Evolutionary conservation across 2,888 invertebrate genomes (phyloP), one percentile per base, ranked within the genome.

Genomic region (Noctua pronuba): DNA sequence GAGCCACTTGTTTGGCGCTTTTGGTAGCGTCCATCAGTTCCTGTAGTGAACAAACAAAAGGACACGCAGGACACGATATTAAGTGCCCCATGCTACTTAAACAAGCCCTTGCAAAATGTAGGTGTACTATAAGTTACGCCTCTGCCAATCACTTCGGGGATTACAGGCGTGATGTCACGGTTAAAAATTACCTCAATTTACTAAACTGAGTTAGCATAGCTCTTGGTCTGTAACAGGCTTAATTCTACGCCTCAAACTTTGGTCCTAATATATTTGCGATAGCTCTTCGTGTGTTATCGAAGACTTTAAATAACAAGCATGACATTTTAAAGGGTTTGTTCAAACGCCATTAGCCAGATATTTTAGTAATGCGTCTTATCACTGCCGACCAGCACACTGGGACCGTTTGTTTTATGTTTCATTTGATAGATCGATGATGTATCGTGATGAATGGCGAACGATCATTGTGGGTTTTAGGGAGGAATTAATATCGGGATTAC

Each of bases 391-490:
- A 52, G 28, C 38, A 64, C 38, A 71, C 21, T 71, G 16, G 31
- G 46, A 16, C 8, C 21, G 16, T 66, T 80, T 31, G 65, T 21
- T 80, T 49, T n/a, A 46, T 46, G 44, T 49, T 55, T 38, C 0
- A 52, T 70, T 79, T 58, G 46, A 78, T 49, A 80, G 31, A 80
- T 80, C 0, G n/a, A 13, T 64, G 35, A 46, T n/a, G 41, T 78
- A 55, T 41, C 16, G 65, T 80, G 72, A 78, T 79, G 38, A 70
- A 79, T 78, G 55, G 46, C 38, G n/a, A 58, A n/a, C 31, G 64
- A 55, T 49, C n/a, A n/a, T 31, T 80, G 16, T 41, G 21, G 4
- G 35, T 64, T 62, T 69, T 24, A 28, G 24, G 11, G 16, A 69
- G 4, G 8, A 11, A 55, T 21, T 18, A 4, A 38, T 55, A 28